Evolutionary conservation across 2,113 vertebrate genomes (phyloP).

Genomic region (Tonatia bakeri): DNA sequence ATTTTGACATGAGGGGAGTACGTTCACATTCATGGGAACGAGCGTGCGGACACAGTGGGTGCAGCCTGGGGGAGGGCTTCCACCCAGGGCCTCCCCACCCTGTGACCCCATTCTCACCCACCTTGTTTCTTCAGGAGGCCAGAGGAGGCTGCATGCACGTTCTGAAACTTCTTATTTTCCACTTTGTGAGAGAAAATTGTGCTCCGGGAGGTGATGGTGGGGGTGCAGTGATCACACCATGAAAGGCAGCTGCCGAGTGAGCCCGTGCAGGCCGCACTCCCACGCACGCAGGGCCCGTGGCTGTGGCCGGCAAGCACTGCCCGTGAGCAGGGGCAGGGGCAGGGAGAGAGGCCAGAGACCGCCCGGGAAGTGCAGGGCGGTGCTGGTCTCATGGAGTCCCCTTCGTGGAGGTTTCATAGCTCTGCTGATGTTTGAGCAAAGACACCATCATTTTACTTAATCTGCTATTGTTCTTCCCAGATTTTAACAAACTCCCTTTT

Average conservation of each 20-base stretch:
- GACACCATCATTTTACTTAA: neutral
- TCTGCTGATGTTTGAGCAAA: neutral
- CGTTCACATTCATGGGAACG: neutral
- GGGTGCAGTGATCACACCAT: slow-evolving; percentile 78
- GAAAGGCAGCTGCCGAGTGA: slow-evolving; percentile 77
- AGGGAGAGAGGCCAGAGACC: neutral
- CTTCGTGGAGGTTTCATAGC: neutral
- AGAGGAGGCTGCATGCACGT: slow-evolving; percentile 56
- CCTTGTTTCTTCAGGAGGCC: slow-evolving; percentile 54
- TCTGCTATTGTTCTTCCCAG: neutral
- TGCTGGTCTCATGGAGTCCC: neutral
- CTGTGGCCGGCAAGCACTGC: no score
- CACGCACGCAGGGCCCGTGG: slow-evolving; percentile 52
- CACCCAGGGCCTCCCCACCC: neutral
- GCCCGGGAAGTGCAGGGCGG: neutral
- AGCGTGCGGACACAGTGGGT: rapidly evolving
- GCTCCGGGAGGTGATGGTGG: slow-evolving; percentile 73
- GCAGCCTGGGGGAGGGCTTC: neutral
- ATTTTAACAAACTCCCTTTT: neutral
- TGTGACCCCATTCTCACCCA: neutral
- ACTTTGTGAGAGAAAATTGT: slow-evolving; percentile 77
- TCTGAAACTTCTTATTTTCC: slow-evolving; percentile 81
- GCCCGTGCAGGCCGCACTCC: slow-evolving; percentile 72
- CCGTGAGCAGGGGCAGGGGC: neutral
- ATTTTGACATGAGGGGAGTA: neutral